Evolutionary conservation across 2,797 vertebrate species (phyloP).

Genomic region (Phrynocephalus guinanensis): DNA sequence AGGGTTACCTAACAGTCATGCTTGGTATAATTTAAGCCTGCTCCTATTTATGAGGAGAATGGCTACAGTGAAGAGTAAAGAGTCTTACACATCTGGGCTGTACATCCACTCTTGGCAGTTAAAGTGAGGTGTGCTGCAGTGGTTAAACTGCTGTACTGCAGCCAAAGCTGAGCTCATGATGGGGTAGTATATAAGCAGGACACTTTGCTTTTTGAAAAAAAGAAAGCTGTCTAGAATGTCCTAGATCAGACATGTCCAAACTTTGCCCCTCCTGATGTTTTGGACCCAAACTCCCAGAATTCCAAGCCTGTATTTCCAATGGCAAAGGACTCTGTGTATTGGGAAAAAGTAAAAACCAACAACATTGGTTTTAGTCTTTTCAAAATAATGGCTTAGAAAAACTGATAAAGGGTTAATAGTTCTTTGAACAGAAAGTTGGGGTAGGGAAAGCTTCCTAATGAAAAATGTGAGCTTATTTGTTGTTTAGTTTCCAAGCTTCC

Average conservation of each 20-base stretch:
- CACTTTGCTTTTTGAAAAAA: too few relatives aligned
- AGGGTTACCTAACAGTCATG: background rate
- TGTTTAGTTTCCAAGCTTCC: background rate
- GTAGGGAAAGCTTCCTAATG: background rate
- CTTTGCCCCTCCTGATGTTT: too few relatives aligned
- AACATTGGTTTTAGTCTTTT: background rate
- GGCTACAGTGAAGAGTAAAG: background rate
- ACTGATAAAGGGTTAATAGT: background rate
- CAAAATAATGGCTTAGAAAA: background rate
- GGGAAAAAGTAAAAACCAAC: background rate
- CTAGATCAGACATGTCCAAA: too few relatives aligned
- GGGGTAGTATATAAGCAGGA: too few relatives aligned
- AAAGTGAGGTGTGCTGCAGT: background rate
- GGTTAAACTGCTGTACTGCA: too few relatives aligned
- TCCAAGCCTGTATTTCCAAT: too few relatives aligned
- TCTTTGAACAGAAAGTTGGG: background rate
- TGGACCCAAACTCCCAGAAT: too few relatives aligned
- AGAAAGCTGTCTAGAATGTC: background rate
- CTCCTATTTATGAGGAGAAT: background rate
- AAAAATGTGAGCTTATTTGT: slow-evolving; percentile 9
- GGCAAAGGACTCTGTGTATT: background rate
- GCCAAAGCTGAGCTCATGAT: too few relatives aligned
- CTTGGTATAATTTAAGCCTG: background rate
- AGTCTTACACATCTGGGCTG: background rate
- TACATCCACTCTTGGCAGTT: background rate